phyloP scores from a whole-genome alignment of 2,888 invertebrate genomes.

The Lydus trimaculatus region DNA sequence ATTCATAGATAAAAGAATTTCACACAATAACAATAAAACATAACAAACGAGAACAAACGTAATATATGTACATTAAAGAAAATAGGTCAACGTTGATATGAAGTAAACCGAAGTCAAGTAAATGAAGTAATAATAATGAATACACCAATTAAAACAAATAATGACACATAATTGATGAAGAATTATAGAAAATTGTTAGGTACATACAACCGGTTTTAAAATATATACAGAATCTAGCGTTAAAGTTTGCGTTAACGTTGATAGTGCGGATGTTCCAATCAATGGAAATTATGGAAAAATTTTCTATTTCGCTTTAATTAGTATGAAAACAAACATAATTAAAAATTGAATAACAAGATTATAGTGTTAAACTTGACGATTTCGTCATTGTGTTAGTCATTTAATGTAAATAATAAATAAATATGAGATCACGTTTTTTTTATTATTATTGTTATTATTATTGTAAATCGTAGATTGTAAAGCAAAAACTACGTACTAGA shows the following conservation, averaged over 20 bases:
- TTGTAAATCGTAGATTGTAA: not conserved
- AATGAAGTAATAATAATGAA: not conserved
- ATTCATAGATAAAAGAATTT: not conserved
- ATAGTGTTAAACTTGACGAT: not conserved
- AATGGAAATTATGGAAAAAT: not conserved
- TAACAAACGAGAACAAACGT: not conserved
- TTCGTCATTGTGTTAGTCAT: not conserved
- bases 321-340: not conserved
- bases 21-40: not conserved
- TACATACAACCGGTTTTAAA: no score
- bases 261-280: no score
- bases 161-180: not conserved
- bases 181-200: not conserved
- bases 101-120: not conserved
- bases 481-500: not conserved
- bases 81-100: not conserved
- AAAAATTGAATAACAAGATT: not conserved
- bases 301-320: not conserved
- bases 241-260: no score
- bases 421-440: slow-evolving; percentile 4
- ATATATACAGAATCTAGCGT: no score
- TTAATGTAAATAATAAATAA: not conserved
- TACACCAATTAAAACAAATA: not conserved
- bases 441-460: no score
- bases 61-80: not conserved